Conservation (phyloP, 2,113 vertebrate species). For the Lepisosteus osseus region DNA sequence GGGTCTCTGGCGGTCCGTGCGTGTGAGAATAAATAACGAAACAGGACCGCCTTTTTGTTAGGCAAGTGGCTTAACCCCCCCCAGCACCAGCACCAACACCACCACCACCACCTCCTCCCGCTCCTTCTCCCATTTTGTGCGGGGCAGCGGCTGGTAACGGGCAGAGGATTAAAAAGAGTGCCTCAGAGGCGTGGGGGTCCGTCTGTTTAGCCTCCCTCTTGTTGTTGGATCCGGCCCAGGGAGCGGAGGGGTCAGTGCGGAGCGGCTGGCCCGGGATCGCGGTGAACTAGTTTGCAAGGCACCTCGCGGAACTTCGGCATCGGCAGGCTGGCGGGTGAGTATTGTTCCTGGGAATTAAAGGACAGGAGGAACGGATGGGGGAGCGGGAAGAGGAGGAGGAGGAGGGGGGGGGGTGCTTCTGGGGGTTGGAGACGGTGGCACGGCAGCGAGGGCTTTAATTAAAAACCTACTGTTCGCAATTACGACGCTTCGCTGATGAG, state of each 20-base stretch:
- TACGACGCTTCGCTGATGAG: background rate
- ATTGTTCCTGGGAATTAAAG: constrained; percentile 20
- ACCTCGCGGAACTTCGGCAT: constrained; percentile 60
- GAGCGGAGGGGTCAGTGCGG: constrained; percentile 46
- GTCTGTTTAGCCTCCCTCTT: background rate
- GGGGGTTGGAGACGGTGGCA: constrained; percentile 1
- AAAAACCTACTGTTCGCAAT: constrained; percentile 6
- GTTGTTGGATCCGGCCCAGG: constrained; percentile 54
- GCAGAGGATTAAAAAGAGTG: constrained; percentile 35
- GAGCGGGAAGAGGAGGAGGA: constrained; percentile 34
- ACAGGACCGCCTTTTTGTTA: constrained; percentile 85
- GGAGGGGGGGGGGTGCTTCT: background rate
- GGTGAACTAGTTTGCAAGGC: constrained; percentile 62
- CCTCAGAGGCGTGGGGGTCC: constrained; percentile 34
- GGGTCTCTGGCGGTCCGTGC: constrained; percentile 32
- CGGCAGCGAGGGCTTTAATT: constrained; percentile 12
- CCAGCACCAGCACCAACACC: no score
- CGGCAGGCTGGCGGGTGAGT: constrained; percentile 78
- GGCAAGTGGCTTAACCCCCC: constrained; percentile 55
- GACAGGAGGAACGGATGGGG: constrained; percentile 26
- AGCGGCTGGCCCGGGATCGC: constrained; percentile 45
- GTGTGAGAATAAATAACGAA: constrained; percentile 51
- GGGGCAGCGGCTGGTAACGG: constrained; percentile 43
- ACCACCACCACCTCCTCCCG: background rate
- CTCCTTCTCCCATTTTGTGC: constrained; percentile 40